Percentiles rank a stretch among this genome's conserved stretches.
Conservation (phyloP, 1,140 invertebrate species). For the Pseudomyrmex pallidus region DNA sequence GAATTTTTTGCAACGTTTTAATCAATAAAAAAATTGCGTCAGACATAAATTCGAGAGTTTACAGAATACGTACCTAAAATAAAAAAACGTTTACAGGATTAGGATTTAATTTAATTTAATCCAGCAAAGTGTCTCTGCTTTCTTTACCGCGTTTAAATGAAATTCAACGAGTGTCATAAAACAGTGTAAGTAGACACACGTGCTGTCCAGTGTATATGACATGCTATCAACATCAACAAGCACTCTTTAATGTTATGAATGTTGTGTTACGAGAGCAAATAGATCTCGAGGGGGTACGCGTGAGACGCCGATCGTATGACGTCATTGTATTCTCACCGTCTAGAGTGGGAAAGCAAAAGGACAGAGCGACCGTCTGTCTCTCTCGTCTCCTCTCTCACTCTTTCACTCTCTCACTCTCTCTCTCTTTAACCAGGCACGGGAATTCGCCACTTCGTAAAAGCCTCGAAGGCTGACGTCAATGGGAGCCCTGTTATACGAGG, state of each 20-base stretch:
- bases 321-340: slow-evolving; percentile 42
- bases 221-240: neutral
- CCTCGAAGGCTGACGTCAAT: slow-evolving; percentile 72
- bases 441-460: slow-evolving; percentile 62
- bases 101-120: neutral
- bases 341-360: neutral
- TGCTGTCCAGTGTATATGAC: neutral
- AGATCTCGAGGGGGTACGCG: neutral
- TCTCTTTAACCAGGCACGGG: slow-evolving; percentile 33
- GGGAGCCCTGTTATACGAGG: slow-evolving; percentile 54
- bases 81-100: too few relatives aligned
- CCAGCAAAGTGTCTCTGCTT: neutral
- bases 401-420: slow-evolving; percentile 34
- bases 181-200: neutral
- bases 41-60: too few relatives aligned
- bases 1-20: too few relatives aligned
- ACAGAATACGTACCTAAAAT: too few relatives aligned
- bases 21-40: too few relatives aligned
- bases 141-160: neutral
- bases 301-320: slow-evolving; percentile 12
- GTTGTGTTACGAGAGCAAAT: slow-evolving; percentile 2
- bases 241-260: neutral
- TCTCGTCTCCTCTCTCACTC: slow-evolving; percentile 5
- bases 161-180: neutral
- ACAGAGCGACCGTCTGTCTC: slow-evolving; percentile 10